A percentile compares a stretch with the other conserved stretches of the same genome.
Evolutionary conservation across 2,113 vertebrate genomes (phyloP).

Genomic region (Gymnobelideus leadbeateri): DNA sequence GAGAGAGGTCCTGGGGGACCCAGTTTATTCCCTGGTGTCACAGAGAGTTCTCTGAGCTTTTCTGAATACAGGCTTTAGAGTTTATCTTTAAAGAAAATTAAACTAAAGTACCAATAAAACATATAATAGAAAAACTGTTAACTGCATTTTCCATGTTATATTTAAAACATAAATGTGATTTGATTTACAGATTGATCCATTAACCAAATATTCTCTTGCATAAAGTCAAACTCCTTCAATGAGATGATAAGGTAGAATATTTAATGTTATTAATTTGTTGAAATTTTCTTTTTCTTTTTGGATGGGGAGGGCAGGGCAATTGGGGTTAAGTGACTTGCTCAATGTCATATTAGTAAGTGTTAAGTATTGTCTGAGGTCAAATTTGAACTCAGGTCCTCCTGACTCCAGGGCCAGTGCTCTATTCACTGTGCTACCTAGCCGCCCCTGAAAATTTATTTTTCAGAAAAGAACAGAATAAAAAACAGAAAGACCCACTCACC

Average conservation of each 20-base stretch:
- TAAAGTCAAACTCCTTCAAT: background rate
- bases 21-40: background rate
- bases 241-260: background rate
- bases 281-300: no score
- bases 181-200: background rate
- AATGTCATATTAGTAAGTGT: no score
- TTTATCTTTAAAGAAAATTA: background rate
- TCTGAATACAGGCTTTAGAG: constrained; percentile 4
- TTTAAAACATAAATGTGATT: background rate
- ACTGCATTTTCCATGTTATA: background rate
- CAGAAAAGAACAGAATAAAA: background rate
- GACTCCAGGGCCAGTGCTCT: no score
- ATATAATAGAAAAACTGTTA: background rate
- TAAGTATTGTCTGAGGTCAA: no score
- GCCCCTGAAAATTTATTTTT: background rate
- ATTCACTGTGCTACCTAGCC: no score
- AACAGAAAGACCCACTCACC: background rate
- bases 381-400: no score
- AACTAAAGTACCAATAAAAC: constrained; percentile 18
- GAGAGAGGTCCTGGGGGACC: background rate
- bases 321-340: no score
- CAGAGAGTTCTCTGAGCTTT: constrained; percentile 25
- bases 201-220: background rate
- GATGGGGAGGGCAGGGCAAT: no score
- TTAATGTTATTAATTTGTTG: background rate